These are phyloP conservation scores for Oenanthe oenanthe DNA, from an alignment of 2,113 vertebrate species.

Conservation along the genomic window DNA sequence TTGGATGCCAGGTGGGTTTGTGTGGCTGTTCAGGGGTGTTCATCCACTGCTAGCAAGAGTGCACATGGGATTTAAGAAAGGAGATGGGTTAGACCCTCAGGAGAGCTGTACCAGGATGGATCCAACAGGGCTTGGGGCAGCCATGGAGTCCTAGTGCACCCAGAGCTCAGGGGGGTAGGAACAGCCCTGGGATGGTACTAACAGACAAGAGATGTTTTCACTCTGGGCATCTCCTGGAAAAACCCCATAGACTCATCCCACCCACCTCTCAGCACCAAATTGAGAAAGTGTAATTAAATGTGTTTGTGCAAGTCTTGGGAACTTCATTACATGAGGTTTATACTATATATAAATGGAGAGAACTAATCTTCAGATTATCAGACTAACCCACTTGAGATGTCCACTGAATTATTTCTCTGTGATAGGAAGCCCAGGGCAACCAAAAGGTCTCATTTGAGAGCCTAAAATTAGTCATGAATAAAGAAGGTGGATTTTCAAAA, in stretches of 20 bases:
- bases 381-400: not conserved
- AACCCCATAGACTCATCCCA: not conserved
- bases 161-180: not conserved
- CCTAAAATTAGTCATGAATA: not conserved
- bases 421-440: not conserved
- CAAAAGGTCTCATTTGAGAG: not conserved
- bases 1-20: conserved; percentile 90
- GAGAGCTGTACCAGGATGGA: not conserved
- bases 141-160: no score
- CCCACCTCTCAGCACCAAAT: not conserved
- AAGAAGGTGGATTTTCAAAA: not conserved
- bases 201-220: not conserved
- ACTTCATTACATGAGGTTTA: fast-evolving
- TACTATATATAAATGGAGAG: not conserved
- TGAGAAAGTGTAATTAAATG: not conserved
- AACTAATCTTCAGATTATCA: not conserved
- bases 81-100: not conserved
- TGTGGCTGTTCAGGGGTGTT: fast-evolving
- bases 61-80: fast-evolving
- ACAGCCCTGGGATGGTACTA: not conserved
- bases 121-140: not conserved
- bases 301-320: not conserved
- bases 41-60: fast-evolving
- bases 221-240: not conserved
- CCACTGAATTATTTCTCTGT: not conserved